These are phyloP conservation scores for Philotrypesis tridentata DNA, from an alignment of 1,140 invertebrate genomes.

Conservation along the genomic window DNA sequence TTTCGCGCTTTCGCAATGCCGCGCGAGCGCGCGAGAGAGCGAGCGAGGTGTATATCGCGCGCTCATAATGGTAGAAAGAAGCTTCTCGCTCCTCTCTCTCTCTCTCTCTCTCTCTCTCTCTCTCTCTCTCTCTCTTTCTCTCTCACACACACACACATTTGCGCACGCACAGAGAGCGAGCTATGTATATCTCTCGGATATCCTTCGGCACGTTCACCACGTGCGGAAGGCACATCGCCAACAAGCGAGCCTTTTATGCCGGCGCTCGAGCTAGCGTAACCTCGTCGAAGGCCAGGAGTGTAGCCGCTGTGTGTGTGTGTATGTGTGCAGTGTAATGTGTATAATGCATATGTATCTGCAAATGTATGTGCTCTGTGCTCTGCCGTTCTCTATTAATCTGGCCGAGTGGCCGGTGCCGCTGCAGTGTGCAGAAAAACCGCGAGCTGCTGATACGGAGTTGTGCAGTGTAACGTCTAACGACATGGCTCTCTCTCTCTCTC, in stretches of 20 bases:
- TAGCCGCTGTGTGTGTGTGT: background rate
- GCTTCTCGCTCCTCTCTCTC: slow-evolving; percentile 3
- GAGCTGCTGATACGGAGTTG: background rate
- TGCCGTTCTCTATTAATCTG: slow-evolving; percentile 40
- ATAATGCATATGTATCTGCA: too few relatives aligned
- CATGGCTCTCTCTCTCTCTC: too few relatives aligned
- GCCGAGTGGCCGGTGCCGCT: background rate
- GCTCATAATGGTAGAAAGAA: slow-evolving; percentile 20
- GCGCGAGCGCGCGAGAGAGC: too few relatives aligned
- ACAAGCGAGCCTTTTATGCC: slow-evolving; percentile 43
- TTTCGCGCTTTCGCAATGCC: slow-evolving; percentile 22
- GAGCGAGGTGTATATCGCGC: too few relatives aligned
- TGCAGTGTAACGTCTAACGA: slow-evolving; percentile 33
- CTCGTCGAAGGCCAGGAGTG: slow-evolving; percentile 35
- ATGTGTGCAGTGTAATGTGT: too few relatives aligned
- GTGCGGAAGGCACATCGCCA: slow-evolving; percentile 32
- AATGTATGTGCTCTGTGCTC: background rate
- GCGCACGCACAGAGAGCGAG: too few relatives aligned
- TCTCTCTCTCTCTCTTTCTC: too few relatives aligned
- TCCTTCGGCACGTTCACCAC: slow-evolving; percentile 37
- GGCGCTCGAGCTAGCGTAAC: slow-evolving; percentile 27
- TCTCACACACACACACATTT: background rate
- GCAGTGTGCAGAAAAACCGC: slow-evolving; percentile 18
- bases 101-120: too few relatives aligned
- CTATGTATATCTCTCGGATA: slow-evolving; percentile 31